Conservation (phyloP, 2,888 invertebrate genomes). For the Drosophila nigritarsus region DNA sequence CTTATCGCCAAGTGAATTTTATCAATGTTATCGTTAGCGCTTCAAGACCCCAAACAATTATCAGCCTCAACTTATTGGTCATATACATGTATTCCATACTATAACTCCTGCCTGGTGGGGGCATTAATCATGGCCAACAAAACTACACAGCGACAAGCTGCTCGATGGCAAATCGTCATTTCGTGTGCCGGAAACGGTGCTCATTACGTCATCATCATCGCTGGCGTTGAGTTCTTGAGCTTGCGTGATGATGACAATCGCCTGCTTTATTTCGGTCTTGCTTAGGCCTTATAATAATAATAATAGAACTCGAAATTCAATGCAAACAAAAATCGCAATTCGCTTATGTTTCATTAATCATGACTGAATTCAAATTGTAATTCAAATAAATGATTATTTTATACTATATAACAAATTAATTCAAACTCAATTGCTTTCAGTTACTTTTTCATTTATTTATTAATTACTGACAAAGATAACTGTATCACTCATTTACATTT, state of each 20-base stretch:
- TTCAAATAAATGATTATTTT: background rate
- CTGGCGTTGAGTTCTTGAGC: conserved; percentile 25
- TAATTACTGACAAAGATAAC: background rate
- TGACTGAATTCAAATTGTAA: conserved; percentile 17
- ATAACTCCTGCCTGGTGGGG: conserved; percentile 13
- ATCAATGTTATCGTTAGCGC: conserved; percentile 14
- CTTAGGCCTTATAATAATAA: background rate
- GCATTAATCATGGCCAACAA: conserved; percentile 57
- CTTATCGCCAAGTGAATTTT: conserved; percentile 42
- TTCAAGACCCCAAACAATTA: conserved; percentile 7
- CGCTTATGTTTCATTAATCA: conserved; percentile 18
- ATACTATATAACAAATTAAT: background rate
- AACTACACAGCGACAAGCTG: conserved; percentile 17
- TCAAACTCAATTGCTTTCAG: background rate
- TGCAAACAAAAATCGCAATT: conserved; percentile 18
- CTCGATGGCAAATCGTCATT: conserved; percentile 33
- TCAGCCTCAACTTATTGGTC: conserved; percentile 9
- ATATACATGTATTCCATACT: conserved; percentile 1
- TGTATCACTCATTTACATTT: background rate
- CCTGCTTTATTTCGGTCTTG: conserved; percentile 1
- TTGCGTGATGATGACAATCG: conserved; percentile 24
- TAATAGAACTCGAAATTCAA: conserved; percentile 12
- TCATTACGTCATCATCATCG: conserved; percentile 45
- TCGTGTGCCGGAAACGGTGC: conserved; percentile 38
- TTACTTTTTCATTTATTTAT: conserved; percentile 1